phyloP scores from a whole-genome alignment of 1,140 invertebrate genomes.

The Drosophila pectinifera region DNA sequence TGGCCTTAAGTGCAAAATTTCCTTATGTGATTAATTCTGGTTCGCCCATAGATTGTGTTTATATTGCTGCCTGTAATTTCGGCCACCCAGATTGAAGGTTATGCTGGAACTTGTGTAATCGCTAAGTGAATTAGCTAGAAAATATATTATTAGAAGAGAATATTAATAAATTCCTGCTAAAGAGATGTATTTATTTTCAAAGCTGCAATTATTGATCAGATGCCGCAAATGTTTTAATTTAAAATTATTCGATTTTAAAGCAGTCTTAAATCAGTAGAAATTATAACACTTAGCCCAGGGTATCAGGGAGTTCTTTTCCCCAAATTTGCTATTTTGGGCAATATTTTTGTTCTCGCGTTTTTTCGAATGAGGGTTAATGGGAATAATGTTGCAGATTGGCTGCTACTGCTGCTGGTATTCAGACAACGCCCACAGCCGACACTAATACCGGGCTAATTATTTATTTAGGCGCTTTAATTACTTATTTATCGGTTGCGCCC shows the following conservation, averaged over 20 bases:
- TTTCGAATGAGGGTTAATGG: constrained; percentile 17
- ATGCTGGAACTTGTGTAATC: constrained; percentile 6
- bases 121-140: background rate
- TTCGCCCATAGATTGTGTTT: constrained; percentile 40
- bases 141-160: background rate
- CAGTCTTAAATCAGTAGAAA: background rate
- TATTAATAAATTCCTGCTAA: too few relatives aligned
- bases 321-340: constrained; percentile 3
- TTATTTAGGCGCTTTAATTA: constrained; percentile 76
- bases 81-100: constrained; percentile 18
- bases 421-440: constrained; percentile 38
- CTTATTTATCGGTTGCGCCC: constrained; percentile 64
- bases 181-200: background rate
- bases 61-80: constrained; percentile 45
- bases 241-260: background rate
- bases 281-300: background rate
- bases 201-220: background rate
- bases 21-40: constrained; percentile 43
- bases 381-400: constrained; percentile 46
- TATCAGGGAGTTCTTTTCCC: background rate
- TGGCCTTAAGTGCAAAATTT: constrained; percentile 61
- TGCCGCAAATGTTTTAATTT: background rate
- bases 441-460: constrained; percentile 64
- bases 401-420: constrained; percentile 29
- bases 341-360: constrained; percentile 6